These are phyloP conservation scores for Griposia aprilina DNA, from an alignment of 2,888 invertebrate genomes.

Conservation along the genomic window DNA sequence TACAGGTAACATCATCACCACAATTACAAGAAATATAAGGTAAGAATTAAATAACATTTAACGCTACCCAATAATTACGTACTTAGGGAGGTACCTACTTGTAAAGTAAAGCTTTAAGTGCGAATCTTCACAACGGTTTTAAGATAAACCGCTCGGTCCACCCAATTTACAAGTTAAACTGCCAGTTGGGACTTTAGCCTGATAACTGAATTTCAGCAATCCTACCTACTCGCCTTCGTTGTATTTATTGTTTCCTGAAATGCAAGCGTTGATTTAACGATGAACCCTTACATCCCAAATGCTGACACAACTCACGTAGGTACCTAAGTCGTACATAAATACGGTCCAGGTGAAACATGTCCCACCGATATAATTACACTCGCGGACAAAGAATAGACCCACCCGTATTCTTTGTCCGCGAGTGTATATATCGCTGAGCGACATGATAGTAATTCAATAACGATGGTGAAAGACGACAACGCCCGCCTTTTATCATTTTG, in stretches of 20 bases:
- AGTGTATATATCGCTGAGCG: too few species aligned
- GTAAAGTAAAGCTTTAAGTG: neutral
- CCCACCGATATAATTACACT: neutral
- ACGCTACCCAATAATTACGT: neutral
- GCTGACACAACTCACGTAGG: neutral
- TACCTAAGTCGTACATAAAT: conserved; percentile 13
- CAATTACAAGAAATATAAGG: conserved; percentile 17
- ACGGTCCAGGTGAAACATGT: neutral
- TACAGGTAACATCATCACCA: conserved; percentile 29
- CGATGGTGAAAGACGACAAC: too few species aligned
- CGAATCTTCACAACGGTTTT: neutral
- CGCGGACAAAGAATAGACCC: too few species aligned
- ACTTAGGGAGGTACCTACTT: neutral
- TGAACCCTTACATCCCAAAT: neutral
- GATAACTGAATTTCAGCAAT: neutral
- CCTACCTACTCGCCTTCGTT: neutral
- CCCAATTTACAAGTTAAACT: neutral
- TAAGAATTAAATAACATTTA: conserved; percentile 10
- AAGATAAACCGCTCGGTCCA: neutral
- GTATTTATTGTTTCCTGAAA: neutral
- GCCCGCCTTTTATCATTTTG: too few species aligned
- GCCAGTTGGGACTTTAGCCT: neutral
- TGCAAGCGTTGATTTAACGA: neutral
- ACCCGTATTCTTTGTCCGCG: too few species aligned
- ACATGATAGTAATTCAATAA: too few species aligned